A percentile compares a stretch with the other conserved stretches of the same genome.
These are phyloP conservation scores for Mongoloraphidia duomilia DNA, from an alignment of 2,888 invertebrate species.

Conservation along the genomic window DNA sequence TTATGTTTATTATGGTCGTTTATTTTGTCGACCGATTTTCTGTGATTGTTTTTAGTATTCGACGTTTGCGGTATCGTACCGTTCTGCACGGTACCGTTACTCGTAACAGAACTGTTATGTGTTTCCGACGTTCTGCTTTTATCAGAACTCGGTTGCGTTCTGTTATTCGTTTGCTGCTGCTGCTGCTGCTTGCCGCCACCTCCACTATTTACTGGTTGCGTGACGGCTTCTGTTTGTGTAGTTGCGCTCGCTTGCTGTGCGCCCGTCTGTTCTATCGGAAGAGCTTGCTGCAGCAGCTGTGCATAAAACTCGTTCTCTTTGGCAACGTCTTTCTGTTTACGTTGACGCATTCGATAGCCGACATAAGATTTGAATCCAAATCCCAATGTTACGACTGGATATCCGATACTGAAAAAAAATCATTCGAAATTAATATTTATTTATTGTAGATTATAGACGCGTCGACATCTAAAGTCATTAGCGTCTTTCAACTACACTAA, in stretches of 20 bases:
- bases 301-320: slow-evolving; percentile 92
- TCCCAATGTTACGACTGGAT: slow-evolving; percentile 89
- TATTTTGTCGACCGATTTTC: slow-evolving; percentile 37
- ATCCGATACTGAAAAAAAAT: slow-evolving; percentile 57
- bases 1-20: slow-evolving; percentile 23
- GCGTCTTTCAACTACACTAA: no score
- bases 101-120: slow-evolving; percentile 1
- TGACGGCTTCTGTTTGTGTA: neutral
- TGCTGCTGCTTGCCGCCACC: slow-evolving; percentile 7
- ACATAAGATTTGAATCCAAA: slow-evolving; percentile 91
- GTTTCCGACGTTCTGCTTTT: neutral
- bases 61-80: slow-evolving; percentile 20
- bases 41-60: slow-evolving; percentile 35
- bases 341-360: slow-evolving; percentile 76
- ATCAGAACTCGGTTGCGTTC: neutral
- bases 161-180: slow-evolving; percentile 5
- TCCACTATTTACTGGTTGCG: slow-evolving; percentile 11
- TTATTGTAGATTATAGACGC: no score
- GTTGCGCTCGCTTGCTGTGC: slow-evolving; percentile 8
- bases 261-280: slow-evolving; percentile 52
- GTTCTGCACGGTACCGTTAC: slow-evolving; percentile 27
- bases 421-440: slow-evolving; percentile 1
- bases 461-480: no score
- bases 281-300: slow-evolving; percentile 79
- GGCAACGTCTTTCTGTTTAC: slow-evolving; percentile 84